Percentiles rank a stretch among this genome's conserved stretches.
phyloP scores from a whole-genome alignment of 2,888 invertebrate genomes.

The Ptilodon capucinus region DNA sequence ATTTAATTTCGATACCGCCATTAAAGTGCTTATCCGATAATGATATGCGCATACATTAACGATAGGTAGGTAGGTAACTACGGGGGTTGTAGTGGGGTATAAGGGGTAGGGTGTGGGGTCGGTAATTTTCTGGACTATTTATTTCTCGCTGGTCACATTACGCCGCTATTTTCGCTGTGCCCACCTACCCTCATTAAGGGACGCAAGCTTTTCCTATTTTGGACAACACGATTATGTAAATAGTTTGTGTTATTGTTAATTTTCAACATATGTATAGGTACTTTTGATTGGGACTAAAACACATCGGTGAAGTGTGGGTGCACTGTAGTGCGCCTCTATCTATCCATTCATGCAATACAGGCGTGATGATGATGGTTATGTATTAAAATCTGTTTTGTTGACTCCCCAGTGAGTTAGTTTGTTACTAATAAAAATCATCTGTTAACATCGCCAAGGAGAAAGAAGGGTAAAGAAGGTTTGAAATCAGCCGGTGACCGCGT shows the following conservation, averaged over 20 bases:
- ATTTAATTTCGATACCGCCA: not conserved
- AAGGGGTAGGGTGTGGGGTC: conserved; percentile 15
- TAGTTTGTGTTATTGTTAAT: conserved; percentile 2
- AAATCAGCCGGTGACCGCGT: conserved; percentile 11
- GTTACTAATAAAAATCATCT: conserved; percentile 27
- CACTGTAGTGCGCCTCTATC: too few relatives aligned
- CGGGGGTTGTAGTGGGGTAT: conserved; percentile 5
- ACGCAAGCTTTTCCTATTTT: conserved; percentile 17
- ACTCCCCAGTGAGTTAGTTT: too few relatives aligned
- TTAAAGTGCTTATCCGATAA: conserved; percentile 6
- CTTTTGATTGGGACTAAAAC: too few relatives aligned
- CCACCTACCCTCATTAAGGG: conserved; percentile 36
- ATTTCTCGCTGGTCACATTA: conserved; percentile 59
- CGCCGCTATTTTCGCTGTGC: conserved; percentile 41
- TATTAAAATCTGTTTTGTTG: too few relatives aligned
- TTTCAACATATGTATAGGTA: too few relatives aligned
- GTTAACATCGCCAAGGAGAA: not conserved
- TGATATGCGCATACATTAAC: conserved; percentile 25
- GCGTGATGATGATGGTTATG: too few relatives aligned
- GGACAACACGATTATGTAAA: conserved; percentile 1
- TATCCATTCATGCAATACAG: too few relatives aligned
- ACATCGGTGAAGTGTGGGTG: too few relatives aligned
- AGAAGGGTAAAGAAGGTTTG: conserved; percentile 20
- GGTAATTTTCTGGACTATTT: conserved; percentile 68
- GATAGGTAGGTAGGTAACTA: conserved; percentile 18